Percentiles rank a stretch among this genome's conserved stretches.
Evolutionary conservation across 2,113 vertebrate species (phyloP).

Genomic region (Actenoides hombroni): DNA sequence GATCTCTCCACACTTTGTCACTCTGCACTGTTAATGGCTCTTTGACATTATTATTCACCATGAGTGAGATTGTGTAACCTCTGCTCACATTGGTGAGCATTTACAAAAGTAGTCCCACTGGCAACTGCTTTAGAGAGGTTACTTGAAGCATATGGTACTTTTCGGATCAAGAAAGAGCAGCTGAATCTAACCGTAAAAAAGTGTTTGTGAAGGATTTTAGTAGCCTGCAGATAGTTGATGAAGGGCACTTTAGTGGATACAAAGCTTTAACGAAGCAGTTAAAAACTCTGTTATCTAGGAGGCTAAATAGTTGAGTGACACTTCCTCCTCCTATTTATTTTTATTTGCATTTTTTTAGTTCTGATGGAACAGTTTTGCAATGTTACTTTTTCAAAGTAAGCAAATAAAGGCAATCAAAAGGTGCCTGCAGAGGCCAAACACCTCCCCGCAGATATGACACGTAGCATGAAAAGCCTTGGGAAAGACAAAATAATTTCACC

Average conservation of each 20-base stretch:
- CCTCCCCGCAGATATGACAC: accelerated
- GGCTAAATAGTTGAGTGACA: neutral
- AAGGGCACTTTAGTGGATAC: neutral
- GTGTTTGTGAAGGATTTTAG: neutral
- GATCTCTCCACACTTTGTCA: conserved; percentile 56
- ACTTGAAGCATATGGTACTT: conserved; percentile 34
- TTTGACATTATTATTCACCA: conserved; percentile 37
- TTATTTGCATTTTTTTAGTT: neutral
- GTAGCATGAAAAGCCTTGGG: neutral
- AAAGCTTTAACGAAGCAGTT: neutral
- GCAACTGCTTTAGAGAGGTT: conserved; percentile 14
- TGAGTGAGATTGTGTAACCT: conserved; percentile 51
- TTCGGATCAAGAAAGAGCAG: conserved; percentile 8
- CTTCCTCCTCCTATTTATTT: neutral
- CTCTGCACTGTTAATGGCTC: conserved; percentile 47
- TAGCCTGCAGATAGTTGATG: neutral
- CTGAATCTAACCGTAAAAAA: neutral
- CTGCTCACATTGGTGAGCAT: conserved; percentile 22
- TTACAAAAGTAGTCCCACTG: conserved; percentile 39
- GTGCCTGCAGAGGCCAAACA: neutral
- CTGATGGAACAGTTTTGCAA: neutral
- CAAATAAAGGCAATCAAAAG: neutral
- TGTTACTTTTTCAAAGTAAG: neutral
- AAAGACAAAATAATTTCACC: neutral
- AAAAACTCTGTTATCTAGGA: neutral